These are phyloP conservation scores for Lithophane ornitopus DNA, from an alignment of 2,888 invertebrate species.

Conservation along the genomic window DNA sequence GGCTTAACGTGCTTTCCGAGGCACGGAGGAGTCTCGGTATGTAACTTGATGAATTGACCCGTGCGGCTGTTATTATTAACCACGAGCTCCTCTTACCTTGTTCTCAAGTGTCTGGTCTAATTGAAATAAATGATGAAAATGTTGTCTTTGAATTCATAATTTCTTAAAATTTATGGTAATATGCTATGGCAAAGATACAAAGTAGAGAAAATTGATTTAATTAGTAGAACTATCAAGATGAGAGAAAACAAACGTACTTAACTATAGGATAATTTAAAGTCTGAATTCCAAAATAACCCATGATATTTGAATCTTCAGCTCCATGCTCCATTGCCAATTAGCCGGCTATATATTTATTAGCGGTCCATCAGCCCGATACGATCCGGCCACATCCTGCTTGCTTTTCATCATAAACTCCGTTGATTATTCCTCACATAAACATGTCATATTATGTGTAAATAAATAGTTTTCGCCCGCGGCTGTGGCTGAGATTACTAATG, in stretches of 20 bases:
- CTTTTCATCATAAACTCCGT: conserved; percentile 53
- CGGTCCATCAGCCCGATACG: conserved; percentile 47
- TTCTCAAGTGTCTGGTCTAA: background rate
- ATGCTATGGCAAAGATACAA: background rate
- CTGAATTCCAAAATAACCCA: conserved; percentile 1
- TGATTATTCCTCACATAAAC: conserved; percentile 55
- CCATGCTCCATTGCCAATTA: conserved; percentile 30
- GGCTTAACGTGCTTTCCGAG: no score
- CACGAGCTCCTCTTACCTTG: no score
- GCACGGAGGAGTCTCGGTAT: no score
- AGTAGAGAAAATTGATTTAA: background rate
- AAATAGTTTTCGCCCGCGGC: conserved; percentile 58
- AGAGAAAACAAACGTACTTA: background rate
- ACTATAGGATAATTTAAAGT: background rate
- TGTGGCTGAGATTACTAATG: conserved; percentile 20
- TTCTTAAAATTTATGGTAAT: no score
- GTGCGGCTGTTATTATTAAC: no score
- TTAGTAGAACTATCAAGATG: background rate
- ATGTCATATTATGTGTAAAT: conserved; percentile 58
- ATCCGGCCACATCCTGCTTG: conserved; percentile 48
- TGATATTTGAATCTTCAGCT: background rate
- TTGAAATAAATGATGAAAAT: background rate
- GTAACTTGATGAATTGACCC: no score
- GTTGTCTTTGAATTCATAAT: background rate
- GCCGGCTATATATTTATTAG: conserved; percentile 24